Evolutionary conservation across 2,113 vertebrate genomes (phyloP).

Genomic region (Pongo abelii): DNA sequence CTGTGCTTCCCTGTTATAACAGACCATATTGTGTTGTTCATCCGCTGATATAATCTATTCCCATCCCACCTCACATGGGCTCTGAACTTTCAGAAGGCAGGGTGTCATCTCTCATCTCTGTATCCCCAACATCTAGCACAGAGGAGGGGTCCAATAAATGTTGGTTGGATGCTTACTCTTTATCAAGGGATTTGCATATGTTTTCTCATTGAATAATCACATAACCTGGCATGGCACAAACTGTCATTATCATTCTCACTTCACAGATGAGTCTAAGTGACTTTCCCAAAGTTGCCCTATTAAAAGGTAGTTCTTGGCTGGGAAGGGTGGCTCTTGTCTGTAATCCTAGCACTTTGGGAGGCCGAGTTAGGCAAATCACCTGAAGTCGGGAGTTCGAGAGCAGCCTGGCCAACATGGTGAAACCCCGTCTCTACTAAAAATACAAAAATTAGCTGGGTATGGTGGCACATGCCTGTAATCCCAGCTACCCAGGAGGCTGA

Average conservation of each 20-base stretch:
- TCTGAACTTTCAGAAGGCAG: neutral
- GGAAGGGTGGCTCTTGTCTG: neutral
- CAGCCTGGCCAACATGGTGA: neutral
- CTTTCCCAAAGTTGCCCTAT: neutral
- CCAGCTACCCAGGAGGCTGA: neutral
- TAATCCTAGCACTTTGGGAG: neutral
- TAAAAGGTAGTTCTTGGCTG: neutral
- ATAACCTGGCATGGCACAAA: neutral
- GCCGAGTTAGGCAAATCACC: neutral
- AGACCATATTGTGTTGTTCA: neutral
- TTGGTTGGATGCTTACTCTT: neutral
- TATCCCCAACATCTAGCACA: neutral
- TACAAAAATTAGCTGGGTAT: neutral
- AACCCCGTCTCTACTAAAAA: neutral
- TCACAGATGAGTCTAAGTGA: neutral
- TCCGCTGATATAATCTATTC: neutral
- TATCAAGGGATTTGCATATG: neutral
- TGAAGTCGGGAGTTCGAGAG: neutral
- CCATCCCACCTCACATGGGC: rapidly evolving
- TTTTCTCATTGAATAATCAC: neutral
- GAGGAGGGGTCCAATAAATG: neutral
- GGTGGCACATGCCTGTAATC: neutral
- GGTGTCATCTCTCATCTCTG: neutral
- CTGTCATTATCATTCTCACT: neutral
- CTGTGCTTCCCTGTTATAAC: neutral